Evolutionary conservation across 1,140 invertebrate genomes (phyloP), one percentile per base, ranked within the genome.

Genomic region (Sipha flava): DNA sequence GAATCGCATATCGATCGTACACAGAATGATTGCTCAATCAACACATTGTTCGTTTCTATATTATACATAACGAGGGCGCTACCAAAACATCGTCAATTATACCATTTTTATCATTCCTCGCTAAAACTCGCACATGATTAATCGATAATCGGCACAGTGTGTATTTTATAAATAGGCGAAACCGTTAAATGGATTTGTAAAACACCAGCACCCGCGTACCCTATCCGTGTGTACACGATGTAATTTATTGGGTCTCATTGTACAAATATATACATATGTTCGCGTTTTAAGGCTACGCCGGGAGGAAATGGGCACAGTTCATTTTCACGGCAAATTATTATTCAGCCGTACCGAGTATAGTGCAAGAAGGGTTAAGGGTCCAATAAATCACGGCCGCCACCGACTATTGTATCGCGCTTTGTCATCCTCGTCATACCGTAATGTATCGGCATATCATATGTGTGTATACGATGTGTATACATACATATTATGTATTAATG

Each of bases 311-410:
- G 31, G 70, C 18, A 26, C 49, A 16, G 72, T 40, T 54, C 31
- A 14, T 75, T 75, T 72, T 75, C 72, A 75, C 49, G 72, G 72
- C 72, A 40, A 75, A 75, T 75, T 75, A 75, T 31, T 21, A 37
- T 52, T 23, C 47, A 31, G 72, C 40, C 45, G 72, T 31, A 10
- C 1, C 40, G 40, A 3, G 10, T 43, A 12, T 10, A 21, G 2
- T 16, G 1, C 62, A 5, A 75, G 49, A 75, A 73, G 72, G 72
- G 72, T 75, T 75, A 57, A 75, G 47, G 72, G 72, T 21, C 49
- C 47, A 23, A 75, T 75, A 75, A 75, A 75, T 75, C 72, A 75
- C 72, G 47, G 23, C 7, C 21, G 40, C 45, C 45, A 34, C 21
- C 45, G 29, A 49, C 26, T 26, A n/a, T 52, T 52, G 37, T 47